Conservation (phyloP, 2,888 invertebrate species). For the Trileptium ribeirensis region DNA sequence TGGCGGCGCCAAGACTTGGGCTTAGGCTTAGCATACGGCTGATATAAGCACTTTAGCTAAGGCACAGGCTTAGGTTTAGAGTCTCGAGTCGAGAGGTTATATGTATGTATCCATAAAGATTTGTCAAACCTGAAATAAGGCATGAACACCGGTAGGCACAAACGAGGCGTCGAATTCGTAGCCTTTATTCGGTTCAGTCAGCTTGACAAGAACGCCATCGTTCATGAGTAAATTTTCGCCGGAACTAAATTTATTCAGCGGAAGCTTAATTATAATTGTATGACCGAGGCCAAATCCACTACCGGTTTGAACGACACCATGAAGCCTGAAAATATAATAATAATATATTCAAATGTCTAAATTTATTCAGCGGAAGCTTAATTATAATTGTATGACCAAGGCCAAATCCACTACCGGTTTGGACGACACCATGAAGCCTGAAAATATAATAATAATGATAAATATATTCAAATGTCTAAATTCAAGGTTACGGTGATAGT, state of each 20-base stretch:
- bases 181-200: slow-evolving; percentile 36
- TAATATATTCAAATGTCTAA: no score
- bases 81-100: no score
- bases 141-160: not conserved
- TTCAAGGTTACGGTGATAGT: no score
- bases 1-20: no score
- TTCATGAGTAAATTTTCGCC: slow-evolving; percentile 41
- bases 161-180: not conserved
- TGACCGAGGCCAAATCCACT: slow-evolving; percentile 41
- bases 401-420: not conserved
- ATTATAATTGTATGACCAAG: not conserved
- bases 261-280: slow-evolving; percentile 39
- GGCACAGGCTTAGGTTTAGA: no score
- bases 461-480: no score
- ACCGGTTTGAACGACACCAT: not conserved
- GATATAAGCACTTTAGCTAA: no score
- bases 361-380: not conserved
- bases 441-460: no score
- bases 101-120: no score
- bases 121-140: not conserved
- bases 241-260: slow-evolving; percentile 30
- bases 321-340: not conserved
- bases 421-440: not conserved
- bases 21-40: no score
- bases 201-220: slow-evolving; percentile 43